Evolutionary conservation across 2,797 vertebrate species (phyloP).

Genomic region (Austrolebias charrua): DNA sequence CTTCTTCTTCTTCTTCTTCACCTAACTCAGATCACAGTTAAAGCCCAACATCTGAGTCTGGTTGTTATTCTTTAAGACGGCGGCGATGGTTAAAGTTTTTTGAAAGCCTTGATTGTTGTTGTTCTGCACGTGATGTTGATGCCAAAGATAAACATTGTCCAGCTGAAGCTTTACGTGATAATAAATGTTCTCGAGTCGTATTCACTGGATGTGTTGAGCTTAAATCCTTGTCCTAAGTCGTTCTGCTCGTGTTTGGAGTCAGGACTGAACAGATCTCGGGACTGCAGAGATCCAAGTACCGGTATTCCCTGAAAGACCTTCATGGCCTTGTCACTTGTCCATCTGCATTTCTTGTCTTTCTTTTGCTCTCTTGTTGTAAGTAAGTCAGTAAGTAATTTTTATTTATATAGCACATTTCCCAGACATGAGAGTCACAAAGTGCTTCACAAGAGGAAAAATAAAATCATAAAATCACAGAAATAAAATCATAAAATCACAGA

Average conservation of each 20-base stretch:
- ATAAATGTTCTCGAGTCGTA: conserved; percentile 64
- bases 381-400: too few relatives aligned
- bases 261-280: conserved; percentile 80
- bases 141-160: conserved; percentile 70
- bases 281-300: conserved; percentile 65
- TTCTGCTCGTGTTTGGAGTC: conserved; percentile 64
- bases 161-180: conserved; percentile 77
- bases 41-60: conserved; percentile 10
- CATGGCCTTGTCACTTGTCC: conserved; percentile 76
- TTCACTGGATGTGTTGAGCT: conserved; percentile 73
- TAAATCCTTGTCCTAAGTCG: conserved; percentile 72
- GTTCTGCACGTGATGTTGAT: conserved; percentile 67
- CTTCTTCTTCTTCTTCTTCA: conserved; percentile 3
- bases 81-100: conserved; percentile 39
- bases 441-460: too few relatives aligned
- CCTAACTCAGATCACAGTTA: conserved; percentile 24
- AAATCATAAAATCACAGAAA: too few relatives aligned
- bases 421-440: too few relatives aligned
- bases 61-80: conserved; percentile 19
- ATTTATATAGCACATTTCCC: too few relatives aligned
- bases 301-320: conserved; percentile 71
- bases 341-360: conserved; percentile 68
- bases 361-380: conserved; percentile 59
- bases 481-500: too few relatives aligned
- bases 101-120: conserved; percentile 56